Percentiles rank a stretch among this genome's conserved stretches.
These are phyloP conservation scores for Platyrinchus mystaceus DNA, from an alignment of 2,797 vertebrate species.

Conservation along the genomic window DNA sequence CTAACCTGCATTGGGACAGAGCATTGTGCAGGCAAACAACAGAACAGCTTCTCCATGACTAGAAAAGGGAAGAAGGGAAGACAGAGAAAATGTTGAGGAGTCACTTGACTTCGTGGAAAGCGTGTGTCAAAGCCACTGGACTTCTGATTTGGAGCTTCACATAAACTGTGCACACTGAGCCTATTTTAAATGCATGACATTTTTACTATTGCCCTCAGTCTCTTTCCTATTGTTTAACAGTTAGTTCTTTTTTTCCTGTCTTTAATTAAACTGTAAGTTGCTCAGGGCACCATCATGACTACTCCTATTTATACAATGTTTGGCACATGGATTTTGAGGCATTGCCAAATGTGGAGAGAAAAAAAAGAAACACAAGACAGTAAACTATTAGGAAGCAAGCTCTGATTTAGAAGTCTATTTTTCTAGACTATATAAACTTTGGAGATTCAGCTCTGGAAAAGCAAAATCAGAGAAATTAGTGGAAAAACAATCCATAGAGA, in stretches of 20 bases:
- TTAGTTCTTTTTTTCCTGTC: slow-evolving; percentile 2
- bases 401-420: slow-evolving; percentile 3
- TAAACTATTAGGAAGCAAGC: background rate
- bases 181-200: slow-evolving; percentile 12
- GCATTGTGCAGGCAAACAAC: background rate
- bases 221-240: slow-evolving; percentile 37
- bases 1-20: background rate
- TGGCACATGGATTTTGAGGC: background rate
- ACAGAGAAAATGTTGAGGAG: background rate
- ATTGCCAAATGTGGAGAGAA: background rate
- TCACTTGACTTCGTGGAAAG: background rate
- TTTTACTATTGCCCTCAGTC: background rate
- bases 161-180: background rate
- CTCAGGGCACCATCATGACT: slow-evolving; percentile 6
- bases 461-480: slow-evolving; percentile 21
- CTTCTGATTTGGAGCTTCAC: background rate
- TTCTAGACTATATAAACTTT: slow-evolving; percentile 2
- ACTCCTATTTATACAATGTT: slow-evolving; percentile 39
- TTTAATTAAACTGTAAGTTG: slow-evolving; percentile 34
- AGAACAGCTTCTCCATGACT: background rate
- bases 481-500: background rate
- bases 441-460: background rate
- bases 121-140: background rate
- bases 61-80: background rate
- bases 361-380: background rate